Evolutionary conservation across 1,140 invertebrate species (phyloP), one percentile per base, ranked within the genome.

Genomic region (Rhizoglyphus robini): DNA sequence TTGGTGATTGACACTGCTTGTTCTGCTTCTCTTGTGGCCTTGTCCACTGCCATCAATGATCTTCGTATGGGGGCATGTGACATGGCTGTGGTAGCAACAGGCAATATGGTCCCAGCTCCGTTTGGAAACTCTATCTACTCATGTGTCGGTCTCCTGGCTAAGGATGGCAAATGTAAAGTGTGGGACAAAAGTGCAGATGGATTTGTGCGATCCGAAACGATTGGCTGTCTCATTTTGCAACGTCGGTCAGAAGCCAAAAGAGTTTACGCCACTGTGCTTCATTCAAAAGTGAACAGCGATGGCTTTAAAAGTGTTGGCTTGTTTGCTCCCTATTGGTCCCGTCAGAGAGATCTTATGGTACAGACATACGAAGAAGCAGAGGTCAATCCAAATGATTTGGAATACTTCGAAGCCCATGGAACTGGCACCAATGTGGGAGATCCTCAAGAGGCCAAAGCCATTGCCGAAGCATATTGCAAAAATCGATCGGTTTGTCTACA

Each of bases 391-490:
- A 67, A 58, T 11, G 66, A 71, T 15, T 70, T 79, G 0, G 60
- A 63, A 11, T 79, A 74, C 62, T 70, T 79, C 20, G 77, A 79
- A 70, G 74, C 76, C 49, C 77, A 79, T 67, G 77, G 77, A 58
- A 79, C 78, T 20, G 78, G 77, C 13, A 77, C 75, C 29, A 86
- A 93, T 31, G 84, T 82, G 54, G 91, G 95, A 25, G 95, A 99
- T 78, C 92, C 93, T 0, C 88, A 96, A 75, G 95, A 98, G 80
- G 83, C 94, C 0, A 94, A 95, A 73, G 87, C 90, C 0, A 91
- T 98, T 65, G 86, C 86, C 0, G 86, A 93, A 63, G 81, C 95
- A 30, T 96, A 97, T 77, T 96, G 92, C 32, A 47, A 69, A 38
- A 86, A 86, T 73, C 84, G 85, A 65, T 81, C 92, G 4, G 79